Evolutionary conservation across 2,113 vertebrate species (phyloP).

Genomic region (Platichthys flesus): DNA sequence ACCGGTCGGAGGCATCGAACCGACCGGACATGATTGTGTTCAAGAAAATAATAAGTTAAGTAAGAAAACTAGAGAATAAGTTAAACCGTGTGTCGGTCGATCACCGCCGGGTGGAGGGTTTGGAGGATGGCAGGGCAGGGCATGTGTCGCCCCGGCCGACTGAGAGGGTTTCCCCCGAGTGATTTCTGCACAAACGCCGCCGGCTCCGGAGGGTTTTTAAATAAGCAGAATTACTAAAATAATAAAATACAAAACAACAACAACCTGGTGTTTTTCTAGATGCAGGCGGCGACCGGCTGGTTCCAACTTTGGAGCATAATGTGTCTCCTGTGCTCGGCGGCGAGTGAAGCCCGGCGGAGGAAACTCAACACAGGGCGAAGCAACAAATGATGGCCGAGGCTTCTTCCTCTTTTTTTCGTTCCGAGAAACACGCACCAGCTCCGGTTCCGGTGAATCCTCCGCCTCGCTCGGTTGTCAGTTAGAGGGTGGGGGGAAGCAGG

Average conservation of each 20-base stretch:
- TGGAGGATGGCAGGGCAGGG: slow-evolving; percentile 60
- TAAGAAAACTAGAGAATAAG: slow-evolving; percentile 47
- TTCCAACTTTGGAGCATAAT: slow-evolving; percentile 78
- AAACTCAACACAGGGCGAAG: slow-evolving; percentile 25
- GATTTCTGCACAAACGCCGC: slow-evolving; percentile 7
- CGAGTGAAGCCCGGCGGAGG: background rate
- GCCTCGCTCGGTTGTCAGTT: no score
- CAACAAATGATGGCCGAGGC: slow-evolving; percentile 67
- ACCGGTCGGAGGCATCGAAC: slow-evolving; percentile 94
- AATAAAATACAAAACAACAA: slow-evolving; percentile 28
- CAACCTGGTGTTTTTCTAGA: slow-evolving; percentile 75
- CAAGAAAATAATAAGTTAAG: slow-evolving; percentile 69
- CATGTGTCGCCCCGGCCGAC: slow-evolving; percentile 15
- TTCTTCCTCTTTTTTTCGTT: slow-evolving; percentile 78
- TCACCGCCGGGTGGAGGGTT: slow-evolving; percentile 34
- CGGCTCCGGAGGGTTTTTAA: background rate
- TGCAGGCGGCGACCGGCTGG: slow-evolving; percentile 62
- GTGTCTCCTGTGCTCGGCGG: slow-evolving; percentile 48
- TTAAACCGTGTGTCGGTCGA: slow-evolving; percentile 51
- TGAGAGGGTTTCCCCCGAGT: background rate
- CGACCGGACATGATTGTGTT: slow-evolving; percentile 87
- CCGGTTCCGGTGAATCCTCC: slow-evolving; percentile 44
- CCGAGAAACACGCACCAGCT: slow-evolving; percentile 34
- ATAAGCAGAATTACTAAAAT: background rate
- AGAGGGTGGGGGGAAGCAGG: no score